phyloP scores from a whole-genome alignment of 2,888 invertebrate species.

The Netelia melanura region DNA sequence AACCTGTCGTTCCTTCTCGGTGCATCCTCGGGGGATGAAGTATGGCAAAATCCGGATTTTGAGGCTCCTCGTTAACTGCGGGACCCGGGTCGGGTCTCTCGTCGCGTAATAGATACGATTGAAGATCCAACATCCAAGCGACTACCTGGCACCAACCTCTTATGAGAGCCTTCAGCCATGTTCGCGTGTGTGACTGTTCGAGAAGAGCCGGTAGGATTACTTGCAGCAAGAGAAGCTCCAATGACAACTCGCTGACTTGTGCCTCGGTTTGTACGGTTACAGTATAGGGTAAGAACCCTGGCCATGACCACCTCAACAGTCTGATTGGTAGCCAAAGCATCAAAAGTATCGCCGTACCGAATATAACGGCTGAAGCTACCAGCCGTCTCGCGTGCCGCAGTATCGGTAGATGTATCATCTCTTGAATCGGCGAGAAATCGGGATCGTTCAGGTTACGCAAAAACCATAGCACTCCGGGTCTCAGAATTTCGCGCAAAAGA shows the following conservation, averaged over 20 bases:
- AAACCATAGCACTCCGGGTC: constrained; percentile 99
- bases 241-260: constrained; percentile 95
- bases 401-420: constrained; percentile 99
- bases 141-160: constrained; percentile 94
- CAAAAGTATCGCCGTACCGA: constrained; percentile 97
- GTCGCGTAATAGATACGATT: constrained; percentile 95
- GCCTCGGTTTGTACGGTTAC: constrained; percentile 93
- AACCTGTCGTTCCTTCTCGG: constrained; percentile 91
- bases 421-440: constrained; percentile 99
- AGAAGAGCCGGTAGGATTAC: constrained; percentile 97
- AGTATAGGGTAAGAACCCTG: constrained; percentile 97
- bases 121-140: constrained; percentile 93
- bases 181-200: constrained; percentile 98
- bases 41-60: constrained; percentile 88
- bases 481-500: constrained; percentile 95
- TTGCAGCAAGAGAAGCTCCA: constrained; percentile 96
- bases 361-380: constrained; percentile 96
- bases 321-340: constrained; percentile 98
- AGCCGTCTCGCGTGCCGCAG: constrained; percentile 95
- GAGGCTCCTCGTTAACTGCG: constrained; percentile 81
- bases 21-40: constrained; percentile 93
- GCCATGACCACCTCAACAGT: constrained; percentile 92
- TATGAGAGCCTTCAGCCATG: constrained; percentile 96
- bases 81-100: constrained; percentile 83
- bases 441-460: constrained; percentile 99